phyloP scores from a whole-genome alignment of 2,113 vertebrate species.

The Sinocyclocheilus anophthalmus region DNA sequence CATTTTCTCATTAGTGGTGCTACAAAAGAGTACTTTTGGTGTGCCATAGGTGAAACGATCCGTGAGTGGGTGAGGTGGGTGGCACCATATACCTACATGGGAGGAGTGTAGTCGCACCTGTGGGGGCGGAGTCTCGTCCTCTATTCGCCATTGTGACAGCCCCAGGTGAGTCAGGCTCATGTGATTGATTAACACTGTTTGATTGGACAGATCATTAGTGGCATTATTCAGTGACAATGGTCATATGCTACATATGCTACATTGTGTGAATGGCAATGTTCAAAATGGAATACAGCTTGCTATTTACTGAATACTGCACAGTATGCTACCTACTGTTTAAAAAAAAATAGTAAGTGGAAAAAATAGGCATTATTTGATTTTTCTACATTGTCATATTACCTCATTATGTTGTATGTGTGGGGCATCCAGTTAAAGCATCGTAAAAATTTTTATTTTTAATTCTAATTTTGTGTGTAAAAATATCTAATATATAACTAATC shows the following conservation, averaged over 20 bases:
- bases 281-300: not conserved
- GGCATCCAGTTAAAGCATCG: too few species aligned
- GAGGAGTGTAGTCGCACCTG: slow-evolving; percentile 97
- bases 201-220: not conserved
- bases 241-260: not conserved
- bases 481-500: too few species aligned
- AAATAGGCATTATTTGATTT: not conserved
- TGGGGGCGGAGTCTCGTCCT: slow-evolving; percentile 93
- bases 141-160: slow-evolving; percentile 93
- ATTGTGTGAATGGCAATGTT: not conserved
- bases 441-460: too few species aligned
- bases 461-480: too few species aligned
- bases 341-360: not conserved
- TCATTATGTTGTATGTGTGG: not conserved
- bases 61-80: slow-evolving; percentile 94
- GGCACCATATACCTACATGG: slow-evolving; percentile 95
- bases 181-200: not conserved
- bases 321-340: too few species aligned
- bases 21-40: slow-evolving; percentile 94
- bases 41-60: slow-evolving; percentile 92
- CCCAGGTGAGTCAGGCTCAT: slow-evolving; percentile 80
- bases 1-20: slow-evolving; percentile 84
- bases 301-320: too few species aligned
- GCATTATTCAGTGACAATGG: not conserved
- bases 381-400: not conserved